A percentile compares a stretch with the other conserved stretches of the same genome.
Conservation (phyloP, 1,140 invertebrate genomes). For the Lutraria rhynchaena region DNA sequence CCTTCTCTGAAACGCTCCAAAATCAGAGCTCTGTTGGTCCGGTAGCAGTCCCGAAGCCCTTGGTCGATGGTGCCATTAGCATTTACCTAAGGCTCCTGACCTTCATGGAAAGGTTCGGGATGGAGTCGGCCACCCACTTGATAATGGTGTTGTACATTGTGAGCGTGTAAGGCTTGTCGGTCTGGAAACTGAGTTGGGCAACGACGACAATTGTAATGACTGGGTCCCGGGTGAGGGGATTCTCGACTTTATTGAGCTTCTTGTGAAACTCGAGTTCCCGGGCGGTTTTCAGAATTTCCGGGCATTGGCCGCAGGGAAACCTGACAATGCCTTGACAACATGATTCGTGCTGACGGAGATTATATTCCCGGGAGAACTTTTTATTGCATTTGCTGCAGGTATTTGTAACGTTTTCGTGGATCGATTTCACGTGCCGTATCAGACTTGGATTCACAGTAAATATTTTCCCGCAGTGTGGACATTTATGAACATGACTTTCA, state of each 20-base stretch:
- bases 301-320: no score
- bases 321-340: background rate
- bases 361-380: background rate
- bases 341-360: background rate
- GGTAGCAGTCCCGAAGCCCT: constrained; percentile 17
- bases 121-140: constrained; percentile 6
- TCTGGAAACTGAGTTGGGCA: constrained; percentile 7
- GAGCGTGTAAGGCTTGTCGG: constrained; percentile 5
- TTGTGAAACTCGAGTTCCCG: no score
- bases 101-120: background rate
- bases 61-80: constrained; percentile 1
- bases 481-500: no score
- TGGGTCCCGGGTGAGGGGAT: background rate
- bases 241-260: no score
- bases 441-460: no score
- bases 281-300: no score
- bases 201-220: constrained; percentile 6
- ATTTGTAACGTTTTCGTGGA: no score
- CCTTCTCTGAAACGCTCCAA: no score
- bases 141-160: constrained; percentile 1
- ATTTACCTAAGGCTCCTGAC: constrained; percentile 17
- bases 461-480: no score
- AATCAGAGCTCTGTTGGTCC: constrained; percentile 7
- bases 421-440: no score
- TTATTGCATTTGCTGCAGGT: background rate